phyloP scores from a whole-genome alignment of 1,140 invertebrate genomes.

The Aricia agestis region DNA sequence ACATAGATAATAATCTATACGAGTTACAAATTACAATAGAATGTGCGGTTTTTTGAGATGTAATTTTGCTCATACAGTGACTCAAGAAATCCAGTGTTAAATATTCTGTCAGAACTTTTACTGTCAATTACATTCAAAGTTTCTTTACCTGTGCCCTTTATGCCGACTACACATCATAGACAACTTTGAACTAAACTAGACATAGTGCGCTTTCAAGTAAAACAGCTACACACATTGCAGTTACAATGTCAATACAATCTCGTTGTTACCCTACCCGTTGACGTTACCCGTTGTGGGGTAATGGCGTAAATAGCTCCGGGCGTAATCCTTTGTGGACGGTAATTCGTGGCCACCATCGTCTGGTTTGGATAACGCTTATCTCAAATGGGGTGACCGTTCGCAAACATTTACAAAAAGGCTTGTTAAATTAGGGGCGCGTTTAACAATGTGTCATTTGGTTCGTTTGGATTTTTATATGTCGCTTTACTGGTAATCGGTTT shows the following conservation, averaged over 20 bases:
- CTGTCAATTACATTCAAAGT: no score
- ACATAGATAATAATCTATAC: no score
- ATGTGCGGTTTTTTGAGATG: no score
- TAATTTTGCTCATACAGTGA: no score
- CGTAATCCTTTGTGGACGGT: slow-evolving; percentile 35
- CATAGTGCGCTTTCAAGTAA: no score
- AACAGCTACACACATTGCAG: not conserved
- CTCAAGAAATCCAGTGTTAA: no score
- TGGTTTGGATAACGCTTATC: slow-evolving; percentile 21
- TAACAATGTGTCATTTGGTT: not conserved
- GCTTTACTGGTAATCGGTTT: no score
- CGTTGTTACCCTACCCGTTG: slow-evolving; percentile 30
- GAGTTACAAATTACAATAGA: no score
- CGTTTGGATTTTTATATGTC: not conserved
- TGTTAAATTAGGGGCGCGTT: slow-evolving; percentile 12
- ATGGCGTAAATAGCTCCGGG: slow-evolving; percentile 41
- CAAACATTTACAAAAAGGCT: slow-evolving; percentile 12
- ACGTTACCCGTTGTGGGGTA: slow-evolving; percentile 30
- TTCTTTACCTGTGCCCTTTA: no score
- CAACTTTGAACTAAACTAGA: no score
- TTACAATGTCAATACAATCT: not conserved
- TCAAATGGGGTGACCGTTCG: slow-evolving; percentile 10
- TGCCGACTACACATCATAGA: no score
- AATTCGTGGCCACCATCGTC: slow-evolving; percentile 32
- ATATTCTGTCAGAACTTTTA: no score